Evolutionary conservation across 1,140 invertebrate species (phyloP).

Genomic region (Archivesica marissinica): DNA sequence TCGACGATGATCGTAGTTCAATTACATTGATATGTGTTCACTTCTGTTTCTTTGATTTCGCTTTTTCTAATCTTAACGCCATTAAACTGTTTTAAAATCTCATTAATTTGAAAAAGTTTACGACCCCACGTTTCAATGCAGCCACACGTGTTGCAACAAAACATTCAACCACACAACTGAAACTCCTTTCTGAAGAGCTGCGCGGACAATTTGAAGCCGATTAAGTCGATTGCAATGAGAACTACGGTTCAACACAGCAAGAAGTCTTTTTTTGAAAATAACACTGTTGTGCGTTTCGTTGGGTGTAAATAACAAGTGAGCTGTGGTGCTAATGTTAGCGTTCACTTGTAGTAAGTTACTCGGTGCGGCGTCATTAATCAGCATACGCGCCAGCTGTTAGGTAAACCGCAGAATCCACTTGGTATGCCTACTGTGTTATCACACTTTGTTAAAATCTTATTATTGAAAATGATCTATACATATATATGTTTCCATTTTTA

Average conservation of each 20-base stretch:
- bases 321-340: background rate
- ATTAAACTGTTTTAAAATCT: conserved; percentile 20
- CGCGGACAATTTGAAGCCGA: conserved; percentile 14
- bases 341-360: conserved; percentile 18
- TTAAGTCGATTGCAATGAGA: background rate
- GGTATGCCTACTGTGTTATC: background rate
- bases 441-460: too few relatives aligned
- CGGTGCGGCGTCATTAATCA: conserved; percentile 21
- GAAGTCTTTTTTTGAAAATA: background rate
- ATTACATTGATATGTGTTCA: background rate
- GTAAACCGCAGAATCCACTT: conserved; percentile 9
- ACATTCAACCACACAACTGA: conserved; percentile 9
- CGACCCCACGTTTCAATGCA: conserved; percentile 21
- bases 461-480: too few relatives aligned
- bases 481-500: too few relatives aligned
- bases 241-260: conserved; percentile 22
- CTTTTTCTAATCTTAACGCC: background rate
- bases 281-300: background rate
- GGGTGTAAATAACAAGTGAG: background rate
- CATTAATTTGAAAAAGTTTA: conserved; percentile 31
- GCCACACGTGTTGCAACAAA: conserved; percentile 30
- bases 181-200: background rate
- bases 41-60: background rate
- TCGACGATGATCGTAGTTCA: too few relatives aligned
- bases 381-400: conserved; percentile 11